Conservation (phyloP, 2,797 vertebrate genomes). For the Darevskia nairensis region DNA sequence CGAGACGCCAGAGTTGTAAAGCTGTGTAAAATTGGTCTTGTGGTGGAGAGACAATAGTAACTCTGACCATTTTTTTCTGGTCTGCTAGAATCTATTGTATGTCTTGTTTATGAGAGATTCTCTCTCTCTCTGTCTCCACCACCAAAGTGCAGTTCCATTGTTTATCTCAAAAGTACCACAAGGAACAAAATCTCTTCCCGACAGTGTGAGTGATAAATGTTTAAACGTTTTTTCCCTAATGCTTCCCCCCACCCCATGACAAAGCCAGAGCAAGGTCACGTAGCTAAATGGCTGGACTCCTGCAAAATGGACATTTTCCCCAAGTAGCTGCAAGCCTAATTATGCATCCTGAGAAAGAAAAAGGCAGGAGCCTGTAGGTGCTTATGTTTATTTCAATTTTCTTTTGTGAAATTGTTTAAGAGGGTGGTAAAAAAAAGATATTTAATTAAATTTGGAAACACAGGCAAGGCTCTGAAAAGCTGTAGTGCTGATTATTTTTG, state of each 20-base stretch:
- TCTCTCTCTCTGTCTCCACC: not conserved
- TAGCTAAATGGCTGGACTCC: not conserved
- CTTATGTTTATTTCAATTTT: constrained; percentile 25
- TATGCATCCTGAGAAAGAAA: not conserved
- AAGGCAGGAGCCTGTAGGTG: not conserved
- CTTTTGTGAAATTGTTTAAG: constrained; percentile 23
- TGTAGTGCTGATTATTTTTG: constrained; percentile 1
- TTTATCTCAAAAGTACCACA: constrained; percentile 26
- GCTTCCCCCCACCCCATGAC: not conserved
- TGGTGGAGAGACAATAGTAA: not conserved
- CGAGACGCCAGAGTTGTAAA: constrained; percentile 8
- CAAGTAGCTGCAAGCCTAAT: constrained; percentile 18
- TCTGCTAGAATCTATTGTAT: not conserved
- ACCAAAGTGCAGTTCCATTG: not conserved
- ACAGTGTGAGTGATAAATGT: not conserved
- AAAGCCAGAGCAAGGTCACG: constrained; percentile 4
- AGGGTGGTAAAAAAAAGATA: constrained; percentile 7
- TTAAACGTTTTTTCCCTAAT: not conserved
- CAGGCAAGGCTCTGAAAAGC: not conserved
- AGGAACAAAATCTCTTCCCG: not conserved
- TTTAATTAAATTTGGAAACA: constrained; percentile 18
- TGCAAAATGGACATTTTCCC: constrained; percentile 8
- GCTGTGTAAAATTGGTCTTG: not conserved
- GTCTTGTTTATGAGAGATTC: not conserved
- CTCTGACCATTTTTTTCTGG: too few species aligned